phyloP scores from a whole-genome alignment of 2,797 vertebrate genomes.

The Lutjanus campechanus region DNA sequence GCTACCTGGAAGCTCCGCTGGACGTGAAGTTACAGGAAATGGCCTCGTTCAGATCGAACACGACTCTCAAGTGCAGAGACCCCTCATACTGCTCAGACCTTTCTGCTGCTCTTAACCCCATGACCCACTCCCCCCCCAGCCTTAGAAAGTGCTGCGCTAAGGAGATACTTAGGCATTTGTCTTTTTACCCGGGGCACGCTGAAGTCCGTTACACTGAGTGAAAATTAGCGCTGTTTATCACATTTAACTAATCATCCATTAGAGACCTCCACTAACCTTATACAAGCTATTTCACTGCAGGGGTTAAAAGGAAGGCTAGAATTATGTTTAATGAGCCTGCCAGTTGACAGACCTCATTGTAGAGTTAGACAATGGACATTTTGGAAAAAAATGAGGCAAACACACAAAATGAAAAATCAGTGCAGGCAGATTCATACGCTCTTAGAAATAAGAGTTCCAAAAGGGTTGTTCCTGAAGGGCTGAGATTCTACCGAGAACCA shows the following conservation, averaged over 20 bases:
- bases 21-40: slow-evolving; percentile 82
- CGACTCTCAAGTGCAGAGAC: slow-evolving; percentile 70
- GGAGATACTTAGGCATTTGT: slow-evolving; percentile 53
- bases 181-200: slow-evolving; percentile 30
- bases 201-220: slow-evolving; percentile 32
- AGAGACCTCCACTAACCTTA: slow-evolving; percentile 37
- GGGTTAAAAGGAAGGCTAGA: slow-evolving; percentile 46
- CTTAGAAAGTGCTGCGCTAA: slow-evolving; percentile 78
- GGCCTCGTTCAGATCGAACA: slow-evolving; percentile 71
- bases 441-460: too few relatives aligned
- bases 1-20: slow-evolving; percentile 80
- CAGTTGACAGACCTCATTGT: slow-evolving; percentile 20
- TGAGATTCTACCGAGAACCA: too few relatives aligned
- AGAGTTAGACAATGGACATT: slow-evolving; percentile 41
- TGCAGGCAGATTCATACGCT: neutral
- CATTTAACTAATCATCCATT: slow-evolving; percentile 71
- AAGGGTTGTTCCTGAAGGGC: too few relatives aligned
- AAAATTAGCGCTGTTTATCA: slow-evolving; percentile 58
- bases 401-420: slow-evolving; percentile 17
- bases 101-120: slow-evolving; percentile 83
- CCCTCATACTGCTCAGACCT: slow-evolving; percentile 42
- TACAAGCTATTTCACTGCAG: slow-evolving; percentile 36
- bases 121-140: slow-evolving; percentile 80
- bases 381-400: slow-evolving; percentile 8
- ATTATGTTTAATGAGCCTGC: slow-evolving; percentile 61